Percentiles rank a stretch among this genome's conserved stretches.
phyloP scores from a whole-genome alignment of 1,140 invertebrate genomes.

The Ephestia elutella region DNA sequence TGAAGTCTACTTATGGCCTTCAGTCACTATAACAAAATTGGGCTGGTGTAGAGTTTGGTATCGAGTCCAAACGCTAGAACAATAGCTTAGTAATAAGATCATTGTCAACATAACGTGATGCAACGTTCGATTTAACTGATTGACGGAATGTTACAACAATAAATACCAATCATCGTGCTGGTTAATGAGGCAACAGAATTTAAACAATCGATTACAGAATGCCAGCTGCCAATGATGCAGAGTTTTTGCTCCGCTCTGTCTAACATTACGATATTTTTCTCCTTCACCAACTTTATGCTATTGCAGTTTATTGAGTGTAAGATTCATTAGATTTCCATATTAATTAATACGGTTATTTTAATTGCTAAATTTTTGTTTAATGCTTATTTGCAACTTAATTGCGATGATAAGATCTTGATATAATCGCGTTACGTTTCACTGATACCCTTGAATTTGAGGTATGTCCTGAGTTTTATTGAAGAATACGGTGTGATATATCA shows the following conservation, averaged over 20 bases:
- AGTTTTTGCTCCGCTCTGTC: neutral
- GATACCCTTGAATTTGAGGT: no score
- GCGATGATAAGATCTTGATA: no score
- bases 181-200: conserved; percentile 3
- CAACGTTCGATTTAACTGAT: neutral
- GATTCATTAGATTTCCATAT: neutral
- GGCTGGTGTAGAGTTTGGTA: conserved; percentile 7
- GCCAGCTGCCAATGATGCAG: neutral
- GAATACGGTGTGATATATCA: no score
- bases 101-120: neutral
- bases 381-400: no score
- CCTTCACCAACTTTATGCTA: neutral
- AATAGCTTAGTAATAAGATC: conserved; percentile 16
- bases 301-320: neutral
- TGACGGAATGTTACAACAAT: conserved; percentile 1
- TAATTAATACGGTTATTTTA: neutral
- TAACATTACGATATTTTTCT: neutral
- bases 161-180: neutral
- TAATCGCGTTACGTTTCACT: no score
- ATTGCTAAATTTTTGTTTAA: no score
- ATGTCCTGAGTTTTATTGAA: no score
- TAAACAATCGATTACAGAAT: neutral
- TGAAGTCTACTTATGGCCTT: neutral
- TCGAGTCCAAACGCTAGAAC: neutral
- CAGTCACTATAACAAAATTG: no score